Base-by-base conservation (phyloP, 2,797 vertebrate species). In the Fundulus diaphanus region DNA sequence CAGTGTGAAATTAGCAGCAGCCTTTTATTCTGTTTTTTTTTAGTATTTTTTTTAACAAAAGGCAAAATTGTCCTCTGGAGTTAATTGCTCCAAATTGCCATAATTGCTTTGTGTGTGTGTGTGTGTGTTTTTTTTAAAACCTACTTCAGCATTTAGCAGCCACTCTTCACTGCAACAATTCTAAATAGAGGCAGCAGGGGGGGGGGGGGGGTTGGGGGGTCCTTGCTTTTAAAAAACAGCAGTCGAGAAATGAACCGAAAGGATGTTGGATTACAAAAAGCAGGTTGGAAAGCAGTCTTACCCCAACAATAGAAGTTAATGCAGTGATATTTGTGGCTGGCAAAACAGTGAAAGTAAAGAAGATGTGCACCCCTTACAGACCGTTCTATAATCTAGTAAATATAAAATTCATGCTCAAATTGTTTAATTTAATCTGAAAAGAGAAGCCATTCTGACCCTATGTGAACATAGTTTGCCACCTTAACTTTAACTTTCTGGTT, bases 41-140 rank as follows among this genome's bases (percentile, higher is more conserved):
- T 74, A n/a, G n/a, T n/a, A n/a, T n/a, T n/a, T n/a, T n/a, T n/a
- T 88, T 77, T 77, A 83, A 88, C 80, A 87, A 91, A 90, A 86
- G 72, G 56, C 27, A 68, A 87, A 89, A 88, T 69, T 71, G 76
- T 87, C 79, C 71, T 68, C 44, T 48, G 71, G 77, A 85, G 81
- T 83, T 87, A 88, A 89, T 89, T 88, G 83, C 82, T 67, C 77
- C 85, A 80, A 85, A 85, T 85, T 82, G 69, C 77, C 76, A 27
- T 83, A 87, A 88, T 83, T 83, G 77, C 76, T 73, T 82, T 81
- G 49, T 84, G 72, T 80, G 70, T 7, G 6, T n/a, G n/a, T n/a
- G n/a, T n/a, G n/a, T n/a, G n/a, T n/a, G 5, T 22, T 51, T 70
- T 79, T 61, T 73, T 78, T 79, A 82, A 37, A 67, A 51, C 67